These are phyloP conservation scores for Spheniscus humboldti DNA, from an alignment of 2,797 vertebrate genomes.

Conservation along the genomic window DNA sequence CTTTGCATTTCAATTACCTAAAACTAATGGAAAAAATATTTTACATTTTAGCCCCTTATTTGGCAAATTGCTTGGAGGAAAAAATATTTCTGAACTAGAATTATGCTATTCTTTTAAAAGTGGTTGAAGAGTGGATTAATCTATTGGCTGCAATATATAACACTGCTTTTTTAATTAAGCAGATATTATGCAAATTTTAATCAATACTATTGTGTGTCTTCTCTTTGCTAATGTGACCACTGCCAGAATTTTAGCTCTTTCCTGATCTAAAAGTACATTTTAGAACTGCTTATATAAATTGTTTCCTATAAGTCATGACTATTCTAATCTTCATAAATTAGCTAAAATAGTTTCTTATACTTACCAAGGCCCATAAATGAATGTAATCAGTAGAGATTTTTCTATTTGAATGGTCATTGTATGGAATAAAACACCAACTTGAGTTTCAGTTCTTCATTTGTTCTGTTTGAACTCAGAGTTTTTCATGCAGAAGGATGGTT, in stretches of 20 bases:
- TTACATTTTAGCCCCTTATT: conserved; percentile 71
- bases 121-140: conserved; percentile 58
- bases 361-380: background rate
- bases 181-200: conserved; percentile 52
- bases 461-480: background rate
- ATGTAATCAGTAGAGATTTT: conserved; percentile 45
- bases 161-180: conserved; percentile 30
- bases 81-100: conserved; percentile 57
- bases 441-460: conserved; percentile 15
- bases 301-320: conserved; percentile 61
- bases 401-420: conserved; percentile 20
- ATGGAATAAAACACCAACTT: background rate
- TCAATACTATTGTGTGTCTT: conserved; percentile 53
- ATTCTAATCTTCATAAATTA: conserved; percentile 61
- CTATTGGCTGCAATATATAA: conserved; percentile 28
- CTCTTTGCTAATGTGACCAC: background rate
- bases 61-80: conserved; percentile 60
- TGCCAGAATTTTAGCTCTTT: conserved; percentile 45
- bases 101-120: conserved; percentile 65
- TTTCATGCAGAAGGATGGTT: background rate
- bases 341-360: conserved; percentile 31
- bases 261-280: conserved; percentile 57
- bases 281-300: conserved; percentile 50
- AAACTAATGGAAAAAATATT: conserved; percentile 81
- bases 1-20: conserved; percentile 81